Evolutionary conservation across 92 coral and sea anemone species (phyloP).

Genomic region (Ricordea florida): DNA sequence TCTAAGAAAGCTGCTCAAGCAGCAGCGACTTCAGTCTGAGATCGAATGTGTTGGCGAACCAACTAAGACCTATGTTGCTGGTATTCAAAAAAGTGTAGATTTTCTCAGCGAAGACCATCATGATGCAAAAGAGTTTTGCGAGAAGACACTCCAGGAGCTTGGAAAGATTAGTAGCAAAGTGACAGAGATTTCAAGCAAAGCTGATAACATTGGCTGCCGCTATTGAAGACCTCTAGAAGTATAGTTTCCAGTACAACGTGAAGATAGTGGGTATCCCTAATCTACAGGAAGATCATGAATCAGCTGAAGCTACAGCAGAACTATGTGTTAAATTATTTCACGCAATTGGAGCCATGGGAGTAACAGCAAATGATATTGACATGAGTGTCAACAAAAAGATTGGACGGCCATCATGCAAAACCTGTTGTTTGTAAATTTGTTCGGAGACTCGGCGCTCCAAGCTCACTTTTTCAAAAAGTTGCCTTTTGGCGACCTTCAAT

Average conservation of each 20-base stretch:
- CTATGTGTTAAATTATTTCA: slow-evolving; percentile 14
- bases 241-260: slow-evolving; percentile 33
- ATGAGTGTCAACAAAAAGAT: slow-evolving; percentile 27
- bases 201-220: slow-evolving; percentile 24
- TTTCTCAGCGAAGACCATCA: slow-evolving; percentile 26
- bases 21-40: slow-evolving; percentile 18
- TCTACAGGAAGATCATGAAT: background rate
- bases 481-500: too few relatives aligned
- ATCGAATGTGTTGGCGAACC: slow-evolving; percentile 15
- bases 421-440: slow-evolving; percentile 31
- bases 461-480: too few relatives aligned
- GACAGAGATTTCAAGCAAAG: slow-evolving; percentile 16
- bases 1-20: background rate
- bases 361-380: slow-evolving; percentile 27
- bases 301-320: slow-evolving; percentile 22
- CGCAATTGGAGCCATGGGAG: slow-evolving; percentile 25
- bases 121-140: slow-evolving; percentile 7
- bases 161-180: slow-evolving; percentile 7
- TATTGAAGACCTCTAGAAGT: slow-evolving; percentile 1
- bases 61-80: slow-evolving; percentile 6
- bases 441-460: slow-evolving; percentile 21
- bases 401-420: slow-evolving; percentile 14
- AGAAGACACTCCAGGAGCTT: slow-evolving; percentile 15
- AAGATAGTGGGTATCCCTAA: slow-evolving; percentile 30
- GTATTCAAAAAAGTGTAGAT: slow-evolving; percentile 26